Evolutionary conservation across 2,113 vertebrate species (phyloP).

Genomic region (Megaleporinus macrocephalus): DNA sequence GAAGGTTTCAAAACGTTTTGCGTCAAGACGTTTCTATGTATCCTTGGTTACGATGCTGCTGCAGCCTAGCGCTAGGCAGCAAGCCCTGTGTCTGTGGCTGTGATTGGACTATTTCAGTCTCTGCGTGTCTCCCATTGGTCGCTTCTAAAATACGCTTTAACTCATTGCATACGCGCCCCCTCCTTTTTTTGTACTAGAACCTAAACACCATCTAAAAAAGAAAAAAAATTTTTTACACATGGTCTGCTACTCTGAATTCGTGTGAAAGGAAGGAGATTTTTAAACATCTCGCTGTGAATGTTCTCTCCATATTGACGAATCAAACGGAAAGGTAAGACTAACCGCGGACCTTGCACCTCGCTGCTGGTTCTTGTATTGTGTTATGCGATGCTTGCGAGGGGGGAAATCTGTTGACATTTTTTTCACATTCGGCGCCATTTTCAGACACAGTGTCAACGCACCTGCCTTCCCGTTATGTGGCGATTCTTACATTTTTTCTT

Average conservation of each 20-base stretch:
- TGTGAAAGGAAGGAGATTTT: constrained; percentile 36
- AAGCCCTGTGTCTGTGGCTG: constrained; percentile 40
- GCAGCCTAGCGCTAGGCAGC: constrained; percentile 57
- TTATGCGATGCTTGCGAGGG: constrained; percentile 49
- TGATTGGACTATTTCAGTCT: constrained; percentile 65
- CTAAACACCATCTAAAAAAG: constrained; percentile 66
- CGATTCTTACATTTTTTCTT: not conserved
- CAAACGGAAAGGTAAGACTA: constrained; percentile 57
- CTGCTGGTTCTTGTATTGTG: constrained; percentile 46
- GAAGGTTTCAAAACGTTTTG: constrained; percentile 43
- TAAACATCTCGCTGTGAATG: constrained; percentile 24
- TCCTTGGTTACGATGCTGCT: constrained; percentile 69
- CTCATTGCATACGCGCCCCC: constrained; percentile 66
- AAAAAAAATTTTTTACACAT: constrained; percentile 54
- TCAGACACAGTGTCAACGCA: constrained; percentile 63
- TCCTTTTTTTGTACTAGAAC: constrained; percentile 56
- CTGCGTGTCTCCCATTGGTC: constrained; percentile 65
- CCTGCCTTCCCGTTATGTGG: constrained; percentile 50
- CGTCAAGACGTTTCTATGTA: constrained; percentile 46
- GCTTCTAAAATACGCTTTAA: constrained; percentile 54
- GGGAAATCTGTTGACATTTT: constrained; percentile 70
- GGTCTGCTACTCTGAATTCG: constrained; percentile 48
- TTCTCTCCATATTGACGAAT: constrained; percentile 41
- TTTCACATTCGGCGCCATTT: constrained; percentile 78
- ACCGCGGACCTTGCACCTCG: constrained; percentile 43